Conservation (phyloP, 2,797 vertebrate genomes). For the Lepilemur ruficaudatus region DNA sequence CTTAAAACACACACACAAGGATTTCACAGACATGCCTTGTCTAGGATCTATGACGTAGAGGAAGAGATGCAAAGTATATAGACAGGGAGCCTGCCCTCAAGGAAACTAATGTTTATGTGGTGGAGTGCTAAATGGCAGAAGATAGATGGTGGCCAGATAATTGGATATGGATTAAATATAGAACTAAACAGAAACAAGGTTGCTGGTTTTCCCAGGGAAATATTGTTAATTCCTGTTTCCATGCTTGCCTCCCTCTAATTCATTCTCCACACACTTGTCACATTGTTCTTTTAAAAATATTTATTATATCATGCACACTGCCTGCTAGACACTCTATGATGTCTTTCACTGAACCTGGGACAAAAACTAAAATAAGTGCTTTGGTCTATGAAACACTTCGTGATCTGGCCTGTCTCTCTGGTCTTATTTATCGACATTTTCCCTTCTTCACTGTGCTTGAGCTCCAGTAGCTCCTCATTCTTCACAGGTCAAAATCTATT, state of each 20-base stretch:
- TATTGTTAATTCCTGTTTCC: neutral
- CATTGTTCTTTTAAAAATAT: neutral
- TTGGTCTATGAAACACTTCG: neutral
- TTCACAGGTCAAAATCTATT: neutral
- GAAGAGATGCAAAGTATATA: neutral
- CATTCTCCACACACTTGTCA: neutral
- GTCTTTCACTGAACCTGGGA: neutral
- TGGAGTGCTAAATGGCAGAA: neutral
- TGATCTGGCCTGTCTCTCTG: neutral
- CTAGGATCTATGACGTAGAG: neutral
- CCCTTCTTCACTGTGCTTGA: neutral
- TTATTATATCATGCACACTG: neutral
- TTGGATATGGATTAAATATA: neutral
- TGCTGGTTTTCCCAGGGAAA: neutral
- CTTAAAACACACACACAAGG: neutral
- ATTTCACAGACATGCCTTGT: neutral
- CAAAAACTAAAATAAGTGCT: neutral
- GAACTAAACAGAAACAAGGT: neutral
- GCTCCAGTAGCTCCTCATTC: neutral
- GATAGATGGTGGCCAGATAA: neutral
- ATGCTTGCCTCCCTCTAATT: neutral
- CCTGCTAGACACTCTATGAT: neutral
- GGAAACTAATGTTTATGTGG: neutral
- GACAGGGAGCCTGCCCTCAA: neutral
- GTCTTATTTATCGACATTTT: neutral